These are phyloP conservation scores for Ploceus nigricollis DNA, from an alignment of 2,113 vertebrate genomes.

Conservation along the genomic window DNA sequence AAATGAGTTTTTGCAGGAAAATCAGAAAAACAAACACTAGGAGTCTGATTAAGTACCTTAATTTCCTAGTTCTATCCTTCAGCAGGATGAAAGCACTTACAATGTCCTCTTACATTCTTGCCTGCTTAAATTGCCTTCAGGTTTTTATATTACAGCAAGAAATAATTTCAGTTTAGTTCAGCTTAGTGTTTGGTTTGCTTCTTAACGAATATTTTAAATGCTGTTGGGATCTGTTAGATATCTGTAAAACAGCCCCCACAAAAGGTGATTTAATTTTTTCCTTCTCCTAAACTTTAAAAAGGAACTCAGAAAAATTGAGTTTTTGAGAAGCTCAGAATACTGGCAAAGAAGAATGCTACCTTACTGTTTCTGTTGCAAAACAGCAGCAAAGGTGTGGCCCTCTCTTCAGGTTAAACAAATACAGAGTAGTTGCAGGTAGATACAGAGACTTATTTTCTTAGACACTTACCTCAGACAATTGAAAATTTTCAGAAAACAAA, in stretches of 20 bases:
- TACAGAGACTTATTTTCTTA: neutral
- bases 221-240: neutral
- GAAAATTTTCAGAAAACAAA: neutral
- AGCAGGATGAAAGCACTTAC: neutral
- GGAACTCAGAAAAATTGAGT: neutral
- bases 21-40: neutral
- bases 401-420: neutral
- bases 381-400: neutral
- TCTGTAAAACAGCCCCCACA: neutral
- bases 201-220: neutral
- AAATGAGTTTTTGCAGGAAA: neutral
- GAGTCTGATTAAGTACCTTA: neutral
- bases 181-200: neutral
- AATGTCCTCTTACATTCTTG: neutral
- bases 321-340: neutral
- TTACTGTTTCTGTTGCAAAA: neutral
- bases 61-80: neutral
- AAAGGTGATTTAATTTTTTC: neutral
- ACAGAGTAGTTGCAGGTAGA: neutral
- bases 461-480: neutral
- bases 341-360: neutral
- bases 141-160: neutral
- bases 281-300: neutral
- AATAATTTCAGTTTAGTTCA: neutral
- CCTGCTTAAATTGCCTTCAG: neutral